Evolutionary conservation across 2,888 invertebrate species (phyloP), one percentile per base, ranked within the genome.

Genomic region (Eupeodes luniger): DNA sequence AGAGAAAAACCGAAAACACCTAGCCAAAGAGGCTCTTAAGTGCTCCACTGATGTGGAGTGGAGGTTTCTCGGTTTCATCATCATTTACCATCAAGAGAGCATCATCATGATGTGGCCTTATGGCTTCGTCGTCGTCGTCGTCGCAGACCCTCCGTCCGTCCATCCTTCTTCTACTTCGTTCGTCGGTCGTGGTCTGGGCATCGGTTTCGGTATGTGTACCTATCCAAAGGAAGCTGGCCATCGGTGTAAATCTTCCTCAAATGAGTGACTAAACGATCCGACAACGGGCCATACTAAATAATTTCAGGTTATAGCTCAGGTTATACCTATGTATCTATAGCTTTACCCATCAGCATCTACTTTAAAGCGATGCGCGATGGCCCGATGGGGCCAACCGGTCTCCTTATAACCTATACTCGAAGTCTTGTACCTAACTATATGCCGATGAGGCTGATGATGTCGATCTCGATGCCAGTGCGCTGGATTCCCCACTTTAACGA

Each of bases 191-290:
- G 81, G 80, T 81, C 10, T 27, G 27, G 27, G 27, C 3, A 27
- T 27, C 27, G 27, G 27, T 27, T 78, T 69, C 49, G 72, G 85
- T 74, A 40, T 40, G 9, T 40, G 40, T 40, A 40, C 6, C 40
- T 40, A 75, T 62, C 78, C 85, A 78, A 85, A 81, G 85, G 85
- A 81, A 88, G 88, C 84, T 81, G 85, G 88, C 78, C 85, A 84
- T 85, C 85, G 85, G 81, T 88, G 88, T 88, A 88, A 88, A 88
- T 89, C 89, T 89, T 85, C 89, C 53, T 89, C 89, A 89, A 89
- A 89, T 89, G 89, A 89, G 89, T 85, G 89, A 89, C 89, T 89
- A 89, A 89, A 89, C 89, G 89, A 89, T 89, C 88, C 88, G 88
- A 88, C 88, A 88, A 88, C 88, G 64, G 85, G 40, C 88, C 75